Conservation (phyloP, 2,113 vertebrate genomes). For the Recurvirostra avosetta region DNA sequence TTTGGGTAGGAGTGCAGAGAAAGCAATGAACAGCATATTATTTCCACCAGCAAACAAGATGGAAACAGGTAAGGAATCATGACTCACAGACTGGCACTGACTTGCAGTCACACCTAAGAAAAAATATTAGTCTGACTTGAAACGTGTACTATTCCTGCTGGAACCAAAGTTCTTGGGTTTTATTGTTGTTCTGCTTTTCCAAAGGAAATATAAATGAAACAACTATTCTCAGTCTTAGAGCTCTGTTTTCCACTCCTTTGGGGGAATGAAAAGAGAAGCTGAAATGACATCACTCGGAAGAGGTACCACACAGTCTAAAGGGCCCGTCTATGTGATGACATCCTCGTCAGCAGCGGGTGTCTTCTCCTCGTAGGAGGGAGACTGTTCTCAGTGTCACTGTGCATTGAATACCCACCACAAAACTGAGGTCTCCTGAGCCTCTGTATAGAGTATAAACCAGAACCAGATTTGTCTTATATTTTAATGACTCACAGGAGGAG, state of each 20-base stretch:
- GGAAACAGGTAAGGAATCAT: background rate
- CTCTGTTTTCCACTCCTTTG: background rate
- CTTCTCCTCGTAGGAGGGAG: background rate
- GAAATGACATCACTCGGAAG: background rate
- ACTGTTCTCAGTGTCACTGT: background rate
- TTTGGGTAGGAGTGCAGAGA: background rate
- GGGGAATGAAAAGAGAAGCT: background rate
- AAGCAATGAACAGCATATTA: background rate
- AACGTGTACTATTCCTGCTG: background rate
- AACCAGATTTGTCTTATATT: background rate
- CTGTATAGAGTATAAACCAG: background rate
- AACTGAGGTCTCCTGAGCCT: background rate
- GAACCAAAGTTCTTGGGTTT: background rate
- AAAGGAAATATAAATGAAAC: background rate
- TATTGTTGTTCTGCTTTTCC: background rate
- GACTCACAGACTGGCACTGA: background rate
- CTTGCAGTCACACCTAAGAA: background rate
- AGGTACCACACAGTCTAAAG: background rate
- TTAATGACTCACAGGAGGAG: background rate
- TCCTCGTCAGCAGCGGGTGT: rapidly evolving
- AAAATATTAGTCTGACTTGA: background rate
- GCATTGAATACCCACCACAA: background rate
- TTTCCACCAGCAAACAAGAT: background rate
- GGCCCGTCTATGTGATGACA: rapidly evolving
- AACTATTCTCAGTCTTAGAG: background rate